A percentile compares a stretch with the other conserved stretches of the same genome.
Conservation (phyloP, 1,140 invertebrate genomes). For the Chrysoperla carnea region DNA sequence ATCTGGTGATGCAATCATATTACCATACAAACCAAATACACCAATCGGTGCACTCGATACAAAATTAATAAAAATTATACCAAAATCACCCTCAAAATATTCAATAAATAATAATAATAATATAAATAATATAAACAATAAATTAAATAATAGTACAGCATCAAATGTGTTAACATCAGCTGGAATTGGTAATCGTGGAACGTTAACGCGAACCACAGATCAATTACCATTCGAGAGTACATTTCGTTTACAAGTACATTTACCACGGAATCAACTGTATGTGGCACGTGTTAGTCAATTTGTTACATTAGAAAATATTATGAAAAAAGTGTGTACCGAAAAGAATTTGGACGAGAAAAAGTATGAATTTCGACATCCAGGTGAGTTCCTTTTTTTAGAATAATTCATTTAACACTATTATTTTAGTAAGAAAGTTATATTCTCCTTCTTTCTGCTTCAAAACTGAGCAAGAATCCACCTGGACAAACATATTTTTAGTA, state of each 20-base stretch:
- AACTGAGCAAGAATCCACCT: neutral
- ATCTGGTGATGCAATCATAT: slow-evolving; percentile 29
- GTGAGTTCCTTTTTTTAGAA: slow-evolving; percentile 21
- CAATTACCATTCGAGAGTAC: slow-evolving; percentile 55
- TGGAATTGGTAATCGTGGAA: slow-evolving; percentile 21
- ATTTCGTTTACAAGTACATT: slow-evolving; percentile 57
- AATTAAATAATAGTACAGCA: too few species aligned
- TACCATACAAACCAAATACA: slow-evolving; percentile 61
- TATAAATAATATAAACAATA: too few species aligned
- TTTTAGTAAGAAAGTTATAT: neutral
- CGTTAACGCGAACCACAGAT: slow-evolving; percentile 8
- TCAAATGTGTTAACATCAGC: neutral
- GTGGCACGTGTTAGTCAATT: slow-evolving; percentile 52
- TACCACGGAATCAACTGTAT: slow-evolving; percentile 68
- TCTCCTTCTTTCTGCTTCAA: neutral
- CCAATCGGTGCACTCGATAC: slow-evolving; percentile 49
- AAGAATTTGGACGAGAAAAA: slow-evolving; percentile 55
- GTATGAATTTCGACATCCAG: slow-evolving; percentile 65
- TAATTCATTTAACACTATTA: slow-evolving; percentile 2
- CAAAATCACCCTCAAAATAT: slow-evolving; percentile 19
- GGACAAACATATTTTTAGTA: too few species aligned
- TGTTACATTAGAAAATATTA: slow-evolving; percentile 42
- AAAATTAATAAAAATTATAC: slow-evolving; percentile 24
- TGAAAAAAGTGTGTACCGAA: slow-evolving; percentile 59
- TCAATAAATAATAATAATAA: slow-evolving; percentile 1